Percentiles rank a stretch among this genome's conserved stretches.
These are phyloP conservation scores for Tyto alba DNA, from an alignment of 2,113 vertebrate species.

Conservation along the genomic window DNA sequence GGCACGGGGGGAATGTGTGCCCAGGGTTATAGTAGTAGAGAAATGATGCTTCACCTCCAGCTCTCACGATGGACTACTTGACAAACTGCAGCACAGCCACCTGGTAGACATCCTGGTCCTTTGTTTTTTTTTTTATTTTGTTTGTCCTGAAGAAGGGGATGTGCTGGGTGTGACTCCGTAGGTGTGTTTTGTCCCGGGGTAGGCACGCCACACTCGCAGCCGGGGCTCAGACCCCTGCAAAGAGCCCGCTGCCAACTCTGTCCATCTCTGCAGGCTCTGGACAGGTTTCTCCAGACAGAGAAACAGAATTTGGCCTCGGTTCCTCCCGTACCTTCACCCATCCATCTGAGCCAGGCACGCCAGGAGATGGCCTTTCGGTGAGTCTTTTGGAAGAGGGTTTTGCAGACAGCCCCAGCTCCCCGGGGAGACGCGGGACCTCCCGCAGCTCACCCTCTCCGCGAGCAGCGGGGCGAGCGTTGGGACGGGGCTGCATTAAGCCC, in stretches of 20 bases:
- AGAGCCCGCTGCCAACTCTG: neutral
- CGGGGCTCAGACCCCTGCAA: fast-evolving
- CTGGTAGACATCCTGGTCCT: fast-evolving
- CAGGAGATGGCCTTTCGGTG: constrained; percentile 63
- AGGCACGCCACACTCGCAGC: neutral
- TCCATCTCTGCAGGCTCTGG: constrained; percentile 65
- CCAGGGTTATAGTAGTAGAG: fast-evolving
- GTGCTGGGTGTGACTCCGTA: fast-evolving
- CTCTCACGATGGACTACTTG: neutral
- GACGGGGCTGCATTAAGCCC: neutral
- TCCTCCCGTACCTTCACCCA: neutral
- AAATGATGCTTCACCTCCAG: neutral
- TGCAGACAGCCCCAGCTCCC: neutral
- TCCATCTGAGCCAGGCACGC: neutral
- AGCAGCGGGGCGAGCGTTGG: fast-evolving
- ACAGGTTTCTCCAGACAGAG: constrained; percentile 58
- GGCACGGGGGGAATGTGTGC: neutral
- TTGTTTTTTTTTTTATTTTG: fast-evolving
- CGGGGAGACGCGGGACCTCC: fast-evolving
- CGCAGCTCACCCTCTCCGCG: neutral
- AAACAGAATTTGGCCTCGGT: neutral
- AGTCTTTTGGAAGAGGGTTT: neutral
- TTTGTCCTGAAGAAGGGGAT: neutral
- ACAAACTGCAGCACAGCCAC: neutral
- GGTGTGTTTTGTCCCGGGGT: neutral